phyloP scores from a whole-genome alignment of 1,140 invertebrate species.

The Rhysida immarginata region DNA sequence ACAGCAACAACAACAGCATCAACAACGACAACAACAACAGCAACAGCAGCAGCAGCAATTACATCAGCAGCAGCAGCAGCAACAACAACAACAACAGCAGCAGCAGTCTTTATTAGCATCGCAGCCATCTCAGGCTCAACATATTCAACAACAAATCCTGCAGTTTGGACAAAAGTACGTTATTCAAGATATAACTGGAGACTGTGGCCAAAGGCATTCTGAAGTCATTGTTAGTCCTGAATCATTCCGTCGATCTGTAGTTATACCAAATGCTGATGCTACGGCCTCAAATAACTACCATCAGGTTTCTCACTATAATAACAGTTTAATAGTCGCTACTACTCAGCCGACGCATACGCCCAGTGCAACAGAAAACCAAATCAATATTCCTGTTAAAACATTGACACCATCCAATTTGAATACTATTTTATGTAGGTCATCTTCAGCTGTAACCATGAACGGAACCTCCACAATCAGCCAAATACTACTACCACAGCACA shows the following conservation, averaged over 20 bases:
- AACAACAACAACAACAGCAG: background rate
- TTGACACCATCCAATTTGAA: background rate
- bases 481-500: background rate
- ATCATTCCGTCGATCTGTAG: no score
- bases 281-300: no score
- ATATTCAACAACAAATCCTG: background rate
- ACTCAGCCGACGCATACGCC: no score
- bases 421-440: background rate
- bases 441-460: background rate
- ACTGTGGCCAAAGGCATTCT: no score
- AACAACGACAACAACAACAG: background rate
- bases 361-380: background rate
- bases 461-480: background rate
- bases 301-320: no score
- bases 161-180: no score
- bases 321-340: no score
- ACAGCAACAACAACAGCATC: conserved; percentile 7
- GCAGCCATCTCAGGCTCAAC: background rate
- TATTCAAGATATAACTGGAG: no score
- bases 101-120: background rate
- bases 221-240: no score
- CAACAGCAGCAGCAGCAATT: background rate
- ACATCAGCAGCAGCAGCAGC: background rate
- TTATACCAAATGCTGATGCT: no score
- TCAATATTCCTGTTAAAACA: background rate